Percentiles rank a stretch among this genome's conserved stretches.
These are phyloP conservation scores for Neelides folsomi DNA, from an alignment of 2,888 invertebrate genomes.

Conservation along the genomic window DNA sequence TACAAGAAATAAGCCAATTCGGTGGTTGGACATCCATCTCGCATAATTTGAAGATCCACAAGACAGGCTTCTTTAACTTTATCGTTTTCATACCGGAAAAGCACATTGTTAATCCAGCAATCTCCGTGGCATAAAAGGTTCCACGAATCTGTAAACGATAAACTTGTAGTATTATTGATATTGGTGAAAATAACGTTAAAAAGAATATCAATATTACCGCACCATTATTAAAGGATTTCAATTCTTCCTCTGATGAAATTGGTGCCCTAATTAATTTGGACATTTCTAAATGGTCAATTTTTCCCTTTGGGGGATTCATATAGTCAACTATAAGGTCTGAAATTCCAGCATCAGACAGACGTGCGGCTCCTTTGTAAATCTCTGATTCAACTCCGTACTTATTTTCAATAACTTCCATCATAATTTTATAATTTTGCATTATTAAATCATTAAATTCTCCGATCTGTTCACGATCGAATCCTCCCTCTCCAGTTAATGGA, in stretches of 20 bases:
- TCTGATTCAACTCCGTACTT: not conserved
- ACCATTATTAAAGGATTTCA: no score
- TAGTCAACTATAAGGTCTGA: no score
- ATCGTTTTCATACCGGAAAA: slow-evolving; percentile 7
- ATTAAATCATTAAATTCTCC: not conserved
- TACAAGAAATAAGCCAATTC: slow-evolving; percentile 14
- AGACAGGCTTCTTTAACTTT: not conserved
- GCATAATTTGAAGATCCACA: slow-evolving; percentile 10
- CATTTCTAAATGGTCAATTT: no score
- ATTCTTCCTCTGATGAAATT: no score
- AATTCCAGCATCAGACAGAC: no score
- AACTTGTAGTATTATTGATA: no score
- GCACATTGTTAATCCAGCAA: slow-evolving; percentile 13
- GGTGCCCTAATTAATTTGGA: no score
- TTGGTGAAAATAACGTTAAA: no score
- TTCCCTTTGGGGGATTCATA: no score
- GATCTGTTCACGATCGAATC: not conserved
- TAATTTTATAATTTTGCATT: not conserved
- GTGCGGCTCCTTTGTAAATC: not conserved
- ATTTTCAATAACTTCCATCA: not conserved
- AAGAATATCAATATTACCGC: no score
- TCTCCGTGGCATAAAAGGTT: slow-evolving; percentile 10
- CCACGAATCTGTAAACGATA: slow-evolving; percentile 9
- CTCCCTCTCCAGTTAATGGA: not conserved
- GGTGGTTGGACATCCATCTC: slow-evolving; percentile 10